A percentile compares a stretch with the other conserved stretches of the same genome.
phyloP scores from a whole-genome alignment of 2,113 vertebrate species.

The Propithecus coquereli region DNA sequence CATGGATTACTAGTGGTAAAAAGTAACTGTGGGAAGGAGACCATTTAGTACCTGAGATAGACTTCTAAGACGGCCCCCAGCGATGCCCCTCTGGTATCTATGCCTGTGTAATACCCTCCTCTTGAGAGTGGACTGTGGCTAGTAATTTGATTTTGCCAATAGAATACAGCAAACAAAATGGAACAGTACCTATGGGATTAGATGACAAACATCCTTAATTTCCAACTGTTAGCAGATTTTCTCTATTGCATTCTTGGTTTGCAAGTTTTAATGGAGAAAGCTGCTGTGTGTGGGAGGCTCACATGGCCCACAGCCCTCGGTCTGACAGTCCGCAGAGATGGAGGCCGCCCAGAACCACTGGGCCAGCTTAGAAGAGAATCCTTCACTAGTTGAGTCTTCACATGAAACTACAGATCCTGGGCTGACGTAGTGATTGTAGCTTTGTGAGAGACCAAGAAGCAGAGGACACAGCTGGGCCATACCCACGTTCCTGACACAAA shows the following conservation, averaged over 20 bases:
- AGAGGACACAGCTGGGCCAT: neutral
- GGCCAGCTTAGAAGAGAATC: too few relatives aligned
- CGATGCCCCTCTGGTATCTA: neutral
- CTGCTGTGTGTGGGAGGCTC: neutral
- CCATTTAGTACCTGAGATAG: neutral
- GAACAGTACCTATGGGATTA: neutral
- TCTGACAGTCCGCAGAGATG: neutral
- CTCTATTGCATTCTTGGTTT: neutral
- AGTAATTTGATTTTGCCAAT: neutral
- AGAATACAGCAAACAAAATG: neutral
- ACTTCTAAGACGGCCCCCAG: neutral
- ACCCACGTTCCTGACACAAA: neutral
- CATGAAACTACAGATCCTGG: neutral
- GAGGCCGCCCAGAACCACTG: neutral
- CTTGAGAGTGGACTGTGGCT: neutral
- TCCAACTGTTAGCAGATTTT: neutral
- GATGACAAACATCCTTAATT: neutral
- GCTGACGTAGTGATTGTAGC: neutral
- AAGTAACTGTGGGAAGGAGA: neutral
- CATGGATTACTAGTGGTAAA: neutral
- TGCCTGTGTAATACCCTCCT: neutral
- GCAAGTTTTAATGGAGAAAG: neutral
- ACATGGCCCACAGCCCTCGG: neutral
- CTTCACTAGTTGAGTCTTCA: neutral
- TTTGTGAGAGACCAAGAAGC: neutral